Conservation (phyloP, 2,113 vertebrate species). For the Heterotis niloticus region DNA sequence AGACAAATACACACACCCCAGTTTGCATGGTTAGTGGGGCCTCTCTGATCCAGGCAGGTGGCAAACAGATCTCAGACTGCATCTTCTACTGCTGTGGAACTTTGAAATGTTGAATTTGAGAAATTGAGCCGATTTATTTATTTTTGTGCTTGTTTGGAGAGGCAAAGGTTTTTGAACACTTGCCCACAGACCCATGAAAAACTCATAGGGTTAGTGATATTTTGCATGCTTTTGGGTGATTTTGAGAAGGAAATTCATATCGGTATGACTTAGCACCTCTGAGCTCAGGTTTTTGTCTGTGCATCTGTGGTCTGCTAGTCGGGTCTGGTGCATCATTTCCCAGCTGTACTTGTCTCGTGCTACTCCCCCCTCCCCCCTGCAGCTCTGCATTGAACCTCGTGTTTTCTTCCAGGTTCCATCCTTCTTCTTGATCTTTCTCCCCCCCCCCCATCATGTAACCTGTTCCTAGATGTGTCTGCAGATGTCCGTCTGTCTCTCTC, state of each 20-base stretch:
- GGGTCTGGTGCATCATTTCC: not conserved
- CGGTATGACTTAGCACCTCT: not conserved
- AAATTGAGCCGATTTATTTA: not conserved
- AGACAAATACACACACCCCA: not conserved
- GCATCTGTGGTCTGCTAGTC: not conserved
- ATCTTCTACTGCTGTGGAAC: too few relatives aligned
- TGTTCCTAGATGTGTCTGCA: conserved; percentile 45
- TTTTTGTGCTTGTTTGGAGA: too few relatives aligned
- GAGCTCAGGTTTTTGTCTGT: not conserved
- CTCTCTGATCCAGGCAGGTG: too few relatives aligned
- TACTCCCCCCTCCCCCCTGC: not conserved
- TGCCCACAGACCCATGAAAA: too few relatives aligned
- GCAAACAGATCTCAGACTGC: too few relatives aligned
- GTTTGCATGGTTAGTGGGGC: not conserved
- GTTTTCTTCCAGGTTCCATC: not conserved
- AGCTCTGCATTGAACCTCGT: not conserved
- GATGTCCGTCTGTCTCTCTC: not conserved
- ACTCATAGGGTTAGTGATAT: too few relatives aligned
- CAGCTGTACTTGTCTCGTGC: not conserved
- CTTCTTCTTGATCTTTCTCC: not conserved
- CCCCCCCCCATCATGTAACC: conserved; percentile 36
- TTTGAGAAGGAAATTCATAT: too few relatives aligned
- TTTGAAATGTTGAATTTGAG: not conserved
- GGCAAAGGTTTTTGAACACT: too few relatives aligned
- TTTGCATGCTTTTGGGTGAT: too few relatives aligned